A percentile compares a stretch with the other conserved stretches of the same genome.
These are phyloP conservation scores for Camelus dromedarius DNA, from an alignment of 2,113 vertebrate genomes.

Conservation along the genomic window DNA sequence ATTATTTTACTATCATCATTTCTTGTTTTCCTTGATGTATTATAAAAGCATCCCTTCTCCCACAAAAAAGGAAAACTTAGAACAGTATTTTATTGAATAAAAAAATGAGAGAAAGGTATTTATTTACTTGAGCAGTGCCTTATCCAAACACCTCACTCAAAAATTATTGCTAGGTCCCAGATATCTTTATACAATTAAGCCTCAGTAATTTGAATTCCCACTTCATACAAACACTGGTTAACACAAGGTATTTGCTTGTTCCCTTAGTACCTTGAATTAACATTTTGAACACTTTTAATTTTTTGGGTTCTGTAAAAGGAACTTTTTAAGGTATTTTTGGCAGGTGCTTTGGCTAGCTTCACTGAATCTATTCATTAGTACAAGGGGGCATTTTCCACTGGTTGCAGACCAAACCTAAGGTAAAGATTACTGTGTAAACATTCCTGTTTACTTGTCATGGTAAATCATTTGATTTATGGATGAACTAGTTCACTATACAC, in stretches of 20 bases:
- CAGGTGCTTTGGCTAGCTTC: slow-evolving; percentile 70
- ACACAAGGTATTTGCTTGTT: slow-evolving; percentile 67
- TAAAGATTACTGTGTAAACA: slow-evolving; percentile 57
- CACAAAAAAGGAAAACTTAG: neutral
- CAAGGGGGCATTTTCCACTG: slow-evolving; percentile 62
- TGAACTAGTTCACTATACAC: neutral
- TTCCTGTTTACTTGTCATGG: slow-evolving; percentile 62
- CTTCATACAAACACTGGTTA: slow-evolving; percentile 50
- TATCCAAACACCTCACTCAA: neutral
- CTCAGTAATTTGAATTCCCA: slow-evolving; percentile 56
- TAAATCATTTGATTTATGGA: slow-evolving; percentile 54
- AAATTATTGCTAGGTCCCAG: slow-evolving; percentile 32
- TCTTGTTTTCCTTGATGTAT: neutral
- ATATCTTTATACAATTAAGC: slow-evolving; percentile 45
- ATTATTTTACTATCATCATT: neutral
- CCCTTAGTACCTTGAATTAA: slow-evolving; percentile 49
- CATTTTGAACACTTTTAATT: slow-evolving; percentile 62
- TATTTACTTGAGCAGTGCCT: neutral
- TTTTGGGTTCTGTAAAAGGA: slow-evolving; percentile 56
- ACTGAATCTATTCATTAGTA: slow-evolving; percentile 75
- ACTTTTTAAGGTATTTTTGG: slow-evolving; percentile 74
- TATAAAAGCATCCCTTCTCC: neutral
- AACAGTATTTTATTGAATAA: slow-evolving; percentile 28
- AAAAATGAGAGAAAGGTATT: neutral
- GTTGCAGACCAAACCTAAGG: slow-evolving; percentile 14